Evolutionary conservation across 2,113 vertebrate species (phyloP).

Genomic region (Amazona vittata): DNA sequence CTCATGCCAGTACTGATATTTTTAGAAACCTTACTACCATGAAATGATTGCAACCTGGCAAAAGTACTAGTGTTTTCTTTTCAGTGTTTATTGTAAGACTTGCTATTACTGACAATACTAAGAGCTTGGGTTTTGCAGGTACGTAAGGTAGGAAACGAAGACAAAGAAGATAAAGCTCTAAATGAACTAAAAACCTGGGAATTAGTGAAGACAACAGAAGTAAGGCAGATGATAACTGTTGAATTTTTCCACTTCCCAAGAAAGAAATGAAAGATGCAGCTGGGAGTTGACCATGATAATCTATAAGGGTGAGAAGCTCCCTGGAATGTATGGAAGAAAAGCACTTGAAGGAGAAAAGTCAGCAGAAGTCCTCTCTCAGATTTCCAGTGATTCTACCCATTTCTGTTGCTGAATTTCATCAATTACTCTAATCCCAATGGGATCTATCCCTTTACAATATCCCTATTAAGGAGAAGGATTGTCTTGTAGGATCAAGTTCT

Average conservation of each 20-base stretch:
- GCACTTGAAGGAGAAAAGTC: neutral
- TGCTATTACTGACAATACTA: neutral
- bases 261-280: neutral
- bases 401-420: neutral
- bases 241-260: neutral
- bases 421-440: neutral
- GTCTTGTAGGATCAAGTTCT: neutral
- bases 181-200: neutral
- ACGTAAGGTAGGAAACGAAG: neutral
- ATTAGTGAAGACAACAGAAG: neutral
- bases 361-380: neutral
- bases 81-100: neutral
- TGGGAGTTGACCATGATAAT: neutral
- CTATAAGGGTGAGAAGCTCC: neutral
- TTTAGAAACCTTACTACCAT: neutral
- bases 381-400: neutral
- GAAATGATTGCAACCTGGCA: neutral
- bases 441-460: neutral
- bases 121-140: neutral
- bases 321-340: neutral
- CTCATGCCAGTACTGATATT: neutral
- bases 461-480: neutral
- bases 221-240: neutral
- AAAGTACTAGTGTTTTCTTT: neutral
- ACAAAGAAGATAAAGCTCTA: neutral